phyloP scores from a whole-genome alignment of 2,113 vertebrate genomes.

The Poecilia latipinna region DNA sequence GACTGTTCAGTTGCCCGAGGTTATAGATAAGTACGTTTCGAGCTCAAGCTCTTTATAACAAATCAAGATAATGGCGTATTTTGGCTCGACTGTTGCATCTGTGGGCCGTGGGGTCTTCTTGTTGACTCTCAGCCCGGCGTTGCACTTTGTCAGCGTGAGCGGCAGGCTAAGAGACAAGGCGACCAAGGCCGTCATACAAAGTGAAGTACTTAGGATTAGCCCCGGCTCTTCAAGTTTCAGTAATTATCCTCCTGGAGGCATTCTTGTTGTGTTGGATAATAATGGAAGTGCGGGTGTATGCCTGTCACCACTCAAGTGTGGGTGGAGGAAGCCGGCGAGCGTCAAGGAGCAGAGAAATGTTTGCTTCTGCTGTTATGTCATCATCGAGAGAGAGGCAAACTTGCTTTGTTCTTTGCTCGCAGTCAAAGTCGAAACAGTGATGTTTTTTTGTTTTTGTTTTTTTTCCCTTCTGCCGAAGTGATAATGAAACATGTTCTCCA shows the following conservation, averaged over 20 bases:
- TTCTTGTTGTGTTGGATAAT: constrained; percentile 78
- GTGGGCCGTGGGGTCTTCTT: constrained; percentile 63
- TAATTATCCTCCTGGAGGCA: constrained; percentile 82
- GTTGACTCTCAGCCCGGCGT: constrained; percentile 74
- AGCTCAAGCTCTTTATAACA: constrained; percentile 54
- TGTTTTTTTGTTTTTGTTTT: neutral
- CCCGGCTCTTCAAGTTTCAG: constrained; percentile 80
- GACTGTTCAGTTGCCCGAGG: constrained; percentile 27
- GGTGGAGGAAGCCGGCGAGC: constrained; percentile 72
- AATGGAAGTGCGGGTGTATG: constrained; percentile 78
- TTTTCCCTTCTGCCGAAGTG: constrained; percentile 42
- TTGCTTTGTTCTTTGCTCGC: constrained; percentile 48
- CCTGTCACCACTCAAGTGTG: constrained; percentile 81
- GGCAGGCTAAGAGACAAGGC: constrained; percentile 76
- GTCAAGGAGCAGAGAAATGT: constrained; percentile 74
- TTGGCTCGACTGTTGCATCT: constrained; percentile 57
- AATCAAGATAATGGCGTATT: constrained; percentile 60
- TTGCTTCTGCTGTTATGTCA: constrained; percentile 80
- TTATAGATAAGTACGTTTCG: constrained; percentile 52
- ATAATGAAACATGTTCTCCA: constrained; percentile 61
- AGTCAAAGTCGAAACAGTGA: constrained; percentile 22
- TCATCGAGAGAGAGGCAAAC: constrained; percentile 66
- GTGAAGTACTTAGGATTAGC: constrained; percentile 82
- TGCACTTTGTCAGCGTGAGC: constrained; percentile 76
- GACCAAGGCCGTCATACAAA: constrained; percentile 76